Percentiles rank a stretch among this genome's conserved stretches.
These are phyloP conservation scores for Melieria picta DNA, from an alignment of 2,888 invertebrate species.

Conservation along the genomic window DNA sequence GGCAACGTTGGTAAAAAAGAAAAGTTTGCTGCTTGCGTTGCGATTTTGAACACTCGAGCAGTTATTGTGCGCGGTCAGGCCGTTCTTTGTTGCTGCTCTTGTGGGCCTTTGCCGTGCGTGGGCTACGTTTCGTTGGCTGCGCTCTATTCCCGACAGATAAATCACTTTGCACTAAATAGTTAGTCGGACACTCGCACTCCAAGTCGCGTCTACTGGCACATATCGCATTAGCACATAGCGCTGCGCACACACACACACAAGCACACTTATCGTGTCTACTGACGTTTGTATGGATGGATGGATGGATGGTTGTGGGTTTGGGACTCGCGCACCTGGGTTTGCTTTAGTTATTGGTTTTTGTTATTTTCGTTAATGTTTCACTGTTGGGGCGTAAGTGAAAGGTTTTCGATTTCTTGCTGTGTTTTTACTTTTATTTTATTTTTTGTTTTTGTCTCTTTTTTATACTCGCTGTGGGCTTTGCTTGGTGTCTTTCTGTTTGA, in stretches of 20 bases:
- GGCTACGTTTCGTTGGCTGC: background rate
- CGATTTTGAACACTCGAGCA: background rate
- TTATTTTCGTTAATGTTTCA: constrained; percentile 26
- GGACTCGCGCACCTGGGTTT: constrained; percentile 33
- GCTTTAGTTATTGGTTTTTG: constrained; percentile 10
- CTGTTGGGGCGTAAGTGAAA: constrained; percentile 49
- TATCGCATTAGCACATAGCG: constrained; percentile 10
- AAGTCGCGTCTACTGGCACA: constrained; percentile 7
- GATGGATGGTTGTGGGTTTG: background rate
- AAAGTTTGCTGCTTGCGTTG: constrained; percentile 5
- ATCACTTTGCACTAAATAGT: background rate
- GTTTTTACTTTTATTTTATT: constrained; percentile 16
- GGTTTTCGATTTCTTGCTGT: constrained; percentile 49
- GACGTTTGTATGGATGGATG: background rate
- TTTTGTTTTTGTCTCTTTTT: background rate
- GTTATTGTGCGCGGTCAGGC: background rate
- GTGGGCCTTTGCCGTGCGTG: constrained; percentile 2
- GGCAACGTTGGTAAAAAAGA: constrained; percentile 12
- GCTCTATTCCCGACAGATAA: constrained; percentile 7
- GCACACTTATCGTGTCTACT: background rate
- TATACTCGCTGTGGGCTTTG: background rate
- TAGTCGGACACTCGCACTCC: background rate
- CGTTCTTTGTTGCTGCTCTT: background rate
- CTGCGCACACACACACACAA: background rate
- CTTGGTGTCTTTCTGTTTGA: background rate